These are phyloP conservation scores for Malaclemys terrapin DNA, from an alignment of 2,113 vertebrate species.

Conservation along the genomic window DNA sequence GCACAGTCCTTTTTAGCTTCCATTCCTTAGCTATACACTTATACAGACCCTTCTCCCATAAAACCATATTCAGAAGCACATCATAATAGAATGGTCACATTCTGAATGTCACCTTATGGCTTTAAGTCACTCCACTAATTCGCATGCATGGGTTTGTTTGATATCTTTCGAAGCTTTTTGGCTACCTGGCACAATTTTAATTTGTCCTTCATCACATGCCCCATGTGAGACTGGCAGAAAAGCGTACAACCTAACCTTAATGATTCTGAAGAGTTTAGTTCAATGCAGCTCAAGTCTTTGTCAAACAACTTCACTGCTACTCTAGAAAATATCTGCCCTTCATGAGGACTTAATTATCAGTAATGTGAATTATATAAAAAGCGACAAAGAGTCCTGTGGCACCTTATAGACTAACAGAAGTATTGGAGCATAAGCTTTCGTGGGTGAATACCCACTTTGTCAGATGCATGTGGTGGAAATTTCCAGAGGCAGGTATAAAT, in stretches of 20 bases:
- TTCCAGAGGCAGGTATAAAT: too few species aligned
- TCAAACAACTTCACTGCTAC: neutral
- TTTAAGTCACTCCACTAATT: slow-evolving; percentile 24
- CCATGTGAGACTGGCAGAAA: slow-evolving; percentile 18
- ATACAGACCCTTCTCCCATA: neutral
- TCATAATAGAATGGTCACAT: neutral
- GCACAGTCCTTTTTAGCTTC: neutral
- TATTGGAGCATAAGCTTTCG: too few species aligned
- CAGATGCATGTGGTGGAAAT: too few species aligned
- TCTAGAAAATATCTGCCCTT: neutral
- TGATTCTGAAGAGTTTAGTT: slow-evolving; percentile 23
- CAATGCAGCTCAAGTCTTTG: neutral
- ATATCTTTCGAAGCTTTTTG: slow-evolving; percentile 30
- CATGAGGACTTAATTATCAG: slow-evolving; percentile 56
- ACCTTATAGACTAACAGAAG: too few species aligned
- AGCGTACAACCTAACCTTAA: slow-evolving; percentile 13
- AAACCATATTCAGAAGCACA: neutral
- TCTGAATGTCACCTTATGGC: neutral
- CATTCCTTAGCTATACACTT: neutral
- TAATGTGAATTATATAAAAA: slow-evolving; percentile 15
- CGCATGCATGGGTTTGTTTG: neutral
- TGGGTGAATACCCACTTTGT: too few species aligned
- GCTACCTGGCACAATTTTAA: slow-evolving; percentile 13
- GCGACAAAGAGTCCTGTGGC: too few species aligned
- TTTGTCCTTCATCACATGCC: slow-evolving; percentile 16